These are phyloP conservation scores for Drosophila trapezifrons DNA, from an alignment of 1,140 invertebrate species.

Conservation along the genomic window DNA sequence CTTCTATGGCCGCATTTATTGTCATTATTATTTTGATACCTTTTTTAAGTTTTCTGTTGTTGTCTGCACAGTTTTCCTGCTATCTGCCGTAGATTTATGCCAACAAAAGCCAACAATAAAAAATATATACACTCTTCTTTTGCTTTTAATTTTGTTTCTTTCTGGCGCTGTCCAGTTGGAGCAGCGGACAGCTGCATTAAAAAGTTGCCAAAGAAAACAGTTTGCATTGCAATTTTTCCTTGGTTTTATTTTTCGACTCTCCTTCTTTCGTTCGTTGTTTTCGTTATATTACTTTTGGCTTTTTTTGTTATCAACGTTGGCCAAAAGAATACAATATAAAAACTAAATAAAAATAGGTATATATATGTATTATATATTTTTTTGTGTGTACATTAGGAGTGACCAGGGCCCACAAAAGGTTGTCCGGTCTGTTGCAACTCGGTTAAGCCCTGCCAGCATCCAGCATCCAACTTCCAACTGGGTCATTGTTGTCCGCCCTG, in stretches of 20 bases:
- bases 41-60: conserved; percentile 48
- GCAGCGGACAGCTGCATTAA: conserved; percentile 68
- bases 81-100: conserved; percentile 76
- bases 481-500: conserved; percentile 46
- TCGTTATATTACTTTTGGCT: conserved; percentile 43
- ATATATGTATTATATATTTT: conserved; percentile 22
- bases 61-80: conserved; percentile 40
- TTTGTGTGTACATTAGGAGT: conserved; percentile 54
- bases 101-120: conserved; percentile 75
- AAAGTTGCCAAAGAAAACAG: conserved; percentile 80
- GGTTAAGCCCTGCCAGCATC: conserved; percentile 37
- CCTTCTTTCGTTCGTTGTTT: conserved; percentile 38
- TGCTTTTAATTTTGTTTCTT: conserved; percentile 56
- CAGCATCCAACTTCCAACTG: conserved; percentile 30
- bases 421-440: conserved; percentile 59
- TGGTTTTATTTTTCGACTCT: conserved; percentile 60
- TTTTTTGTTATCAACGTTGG: conserved; percentile 72
- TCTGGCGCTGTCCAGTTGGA: conserved; percentile 50
- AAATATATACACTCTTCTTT: conserved; percentile 53
- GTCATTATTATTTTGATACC: conserved; percentile 79
- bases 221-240: conserved; percentile 76
- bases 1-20: conserved; percentile 67
- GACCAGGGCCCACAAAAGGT: conserved; percentile 57
- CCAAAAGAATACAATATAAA: conserved; percentile 31
- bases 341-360: conserved; percentile 41